phyloP scores from a whole-genome alignment of 2,888 invertebrate genomes.

The Acanthopleura granulata region DNA sequence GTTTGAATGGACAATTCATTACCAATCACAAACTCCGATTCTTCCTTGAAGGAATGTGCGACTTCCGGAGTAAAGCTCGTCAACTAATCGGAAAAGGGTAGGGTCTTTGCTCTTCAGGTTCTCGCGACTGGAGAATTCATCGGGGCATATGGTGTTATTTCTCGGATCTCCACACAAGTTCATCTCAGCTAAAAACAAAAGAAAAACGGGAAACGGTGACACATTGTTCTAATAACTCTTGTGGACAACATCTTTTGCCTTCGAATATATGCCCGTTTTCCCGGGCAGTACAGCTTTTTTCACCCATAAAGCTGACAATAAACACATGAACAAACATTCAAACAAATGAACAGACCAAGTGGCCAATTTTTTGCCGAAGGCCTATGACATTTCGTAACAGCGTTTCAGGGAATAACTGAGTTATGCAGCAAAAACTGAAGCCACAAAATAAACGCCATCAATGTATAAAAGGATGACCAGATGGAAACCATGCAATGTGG shows the following conservation, averaged over 20 bases:
- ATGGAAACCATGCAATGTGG: too few species aligned
- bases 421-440: background rate
- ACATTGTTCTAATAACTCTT: too few species aligned
- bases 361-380: too few species aligned
- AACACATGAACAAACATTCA: too few species aligned
- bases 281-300: too few species aligned
- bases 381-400: background rate
- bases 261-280: too few species aligned
- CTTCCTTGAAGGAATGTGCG: background rate
- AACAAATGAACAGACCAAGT: too few species aligned
- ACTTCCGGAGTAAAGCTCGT: background rate
- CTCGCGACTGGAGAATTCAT: constrained; percentile 4
- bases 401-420: background rate
- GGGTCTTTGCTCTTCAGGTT: background rate
- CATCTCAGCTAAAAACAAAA: constrained; percentile 13
- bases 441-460: background rate
- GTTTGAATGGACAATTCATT: background rate
- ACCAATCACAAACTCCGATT: constrained; percentile 11
- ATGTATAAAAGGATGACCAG: background rate
- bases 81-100: background rate
- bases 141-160: background rate
- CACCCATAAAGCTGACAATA: too few species aligned
- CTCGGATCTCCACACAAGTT: constrained; percentile 10
- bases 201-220: too few species aligned
- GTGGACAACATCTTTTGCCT: too few species aligned